These are phyloP conservation scores for Drosophila tripunctata DNA, from an alignment of 2,888 invertebrate genomes.

Conservation along the genomic window DNA sequence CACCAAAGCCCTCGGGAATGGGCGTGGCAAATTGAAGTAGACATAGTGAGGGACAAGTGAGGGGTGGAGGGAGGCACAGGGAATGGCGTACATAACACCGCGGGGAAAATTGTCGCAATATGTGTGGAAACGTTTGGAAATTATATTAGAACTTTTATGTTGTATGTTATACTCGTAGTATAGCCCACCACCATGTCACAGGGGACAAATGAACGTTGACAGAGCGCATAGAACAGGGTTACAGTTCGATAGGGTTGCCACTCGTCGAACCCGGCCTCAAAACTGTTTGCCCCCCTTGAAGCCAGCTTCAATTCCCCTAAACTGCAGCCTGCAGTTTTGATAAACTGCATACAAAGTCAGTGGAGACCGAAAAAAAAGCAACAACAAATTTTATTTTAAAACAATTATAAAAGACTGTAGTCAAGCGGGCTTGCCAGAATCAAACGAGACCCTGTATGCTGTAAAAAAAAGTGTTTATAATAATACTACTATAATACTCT, in stretches of 20 bases:
- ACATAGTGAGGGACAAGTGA: neutral
- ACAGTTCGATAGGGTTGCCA: constrained; percentile 6
- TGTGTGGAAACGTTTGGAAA: constrained; percentile 37
- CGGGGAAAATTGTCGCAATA: constrained; percentile 38
- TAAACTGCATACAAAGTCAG: neutral
- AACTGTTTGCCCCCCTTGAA: neutral
- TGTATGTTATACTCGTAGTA: constrained; percentile 34
- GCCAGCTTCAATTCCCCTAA: neutral
- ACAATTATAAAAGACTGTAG: neutral
- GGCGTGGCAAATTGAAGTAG: constrained; percentile 6
- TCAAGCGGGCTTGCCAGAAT: neutral
- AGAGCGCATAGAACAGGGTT: constrained; percentile 42
- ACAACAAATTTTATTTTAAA: neutral
- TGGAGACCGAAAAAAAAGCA: neutral
- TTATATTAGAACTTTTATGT: constrained; percentile 50
- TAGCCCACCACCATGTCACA: too few species aligned
- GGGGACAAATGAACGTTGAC: constrained; percentile 29
- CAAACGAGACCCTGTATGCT: too few species aligned
- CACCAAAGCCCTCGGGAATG: neutral
- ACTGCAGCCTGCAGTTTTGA: neutral
- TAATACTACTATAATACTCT: too few species aligned
- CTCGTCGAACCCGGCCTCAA: neutral
- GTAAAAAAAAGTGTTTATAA: too few species aligned
- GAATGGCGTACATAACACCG: neutral
- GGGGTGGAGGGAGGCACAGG: neutral